Evolutionary conservation across 2,113 vertebrate species (phyloP).

Genomic region (Amphiprion ocellaris): DNA sequence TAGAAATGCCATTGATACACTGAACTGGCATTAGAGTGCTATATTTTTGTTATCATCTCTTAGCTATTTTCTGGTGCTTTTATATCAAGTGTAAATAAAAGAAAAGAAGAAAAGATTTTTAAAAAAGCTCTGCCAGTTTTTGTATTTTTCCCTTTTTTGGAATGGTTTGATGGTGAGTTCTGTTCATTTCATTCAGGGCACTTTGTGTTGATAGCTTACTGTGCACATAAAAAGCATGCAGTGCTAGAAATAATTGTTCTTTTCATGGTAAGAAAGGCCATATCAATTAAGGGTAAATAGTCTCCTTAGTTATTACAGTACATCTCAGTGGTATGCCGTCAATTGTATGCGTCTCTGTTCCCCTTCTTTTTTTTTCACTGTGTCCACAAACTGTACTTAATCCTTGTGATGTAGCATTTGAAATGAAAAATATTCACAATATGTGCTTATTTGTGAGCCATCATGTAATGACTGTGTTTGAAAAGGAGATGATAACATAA

Average conservation of each 20-base stretch:
- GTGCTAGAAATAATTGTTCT: slow-evolving; percentile 87
- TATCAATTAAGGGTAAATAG: slow-evolving; percentile 89
- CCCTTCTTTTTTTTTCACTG: slow-evolving; percentile 36
- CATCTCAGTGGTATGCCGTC: slow-evolving; percentile 83
- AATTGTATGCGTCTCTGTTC: slow-evolving; percentile 65
- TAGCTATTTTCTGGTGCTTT: slow-evolving; percentile 79
- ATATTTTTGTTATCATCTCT: slow-evolving; percentile 81
- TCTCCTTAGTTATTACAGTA: slow-evolving; percentile 86
- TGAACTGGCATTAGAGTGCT: slow-evolving; percentile 82
- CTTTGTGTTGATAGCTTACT: slow-evolving; percentile 85
- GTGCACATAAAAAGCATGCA: slow-evolving; percentile 82
- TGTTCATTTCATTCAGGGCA: slow-evolving; percentile 83
- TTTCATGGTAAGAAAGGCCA: slow-evolving; percentile 88
- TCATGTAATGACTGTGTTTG: slow-evolving; percentile 43
- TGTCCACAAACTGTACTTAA: slow-evolving; percentile 68
- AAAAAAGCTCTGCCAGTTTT: slow-evolving; percentile 59
- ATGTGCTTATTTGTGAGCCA: slow-evolving; percentile 68
- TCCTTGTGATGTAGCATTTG: slow-evolving; percentile 68
- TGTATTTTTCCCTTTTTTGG: slow-evolving; percentile 27
- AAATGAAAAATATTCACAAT: slow-evolving; percentile 61
- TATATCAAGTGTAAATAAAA: slow-evolving; percentile 73
- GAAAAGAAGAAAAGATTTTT: slow-evolving; percentile 57
- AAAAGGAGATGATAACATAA: slow-evolving; percentile 37
- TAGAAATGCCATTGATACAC: slow-evolving; percentile 86
- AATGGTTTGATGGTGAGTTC: slow-evolving; percentile 75